Evolutionary conservation across 2,113 vertebrate genomes (phyloP), one percentile per base, ranked within the genome.

Genomic region (Bujurquina vittata): DNA sequence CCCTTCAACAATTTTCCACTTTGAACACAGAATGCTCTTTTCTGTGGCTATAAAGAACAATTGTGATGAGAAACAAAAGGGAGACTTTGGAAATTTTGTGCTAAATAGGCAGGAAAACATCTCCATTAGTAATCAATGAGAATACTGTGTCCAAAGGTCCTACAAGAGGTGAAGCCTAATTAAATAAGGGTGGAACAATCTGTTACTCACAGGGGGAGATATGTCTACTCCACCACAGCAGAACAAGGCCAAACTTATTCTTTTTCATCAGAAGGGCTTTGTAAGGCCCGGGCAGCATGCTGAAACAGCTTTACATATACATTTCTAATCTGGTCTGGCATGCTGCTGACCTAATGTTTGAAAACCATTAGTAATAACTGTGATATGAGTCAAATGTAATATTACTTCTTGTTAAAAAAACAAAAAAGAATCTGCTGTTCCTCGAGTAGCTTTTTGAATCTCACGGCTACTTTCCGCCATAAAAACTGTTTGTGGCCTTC

Each of bases 21-120:
- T 84, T 73, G 62, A 83, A 91, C 84, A 91, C 74, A 92, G 83
- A 80, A 73, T 85, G 33, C 69, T 88, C 61, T 85, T 83, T 84
- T 63, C 78, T 35, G 4, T 52, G 77, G 55, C 60, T 49, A 84
- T 65, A 81, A 86, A 77, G 84, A 58, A 12, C 58, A 23, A 12
- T 79, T 87, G 62, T 84, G 54, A 56, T 46, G n/a, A 17, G 65
- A 72, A 72, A 85, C 74, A 81, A 84, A 23, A 40, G 56, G n/a
- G 40, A 12, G 61, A 61, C 59, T 60, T 77, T 65, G 81, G 79
- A 37, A 67, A 59, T 58, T 14, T 74, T 12, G n/a, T 43, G 33
- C 46, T 59, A 52, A 84, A 63, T 54, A 43, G 40, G 81, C 75
- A 77, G 75, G 46, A 74, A 85, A 85, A 77, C 61, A 84, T 69